phyloP scores from a whole-genome alignment of 2,888 invertebrate genomes.

The Dryocosmus kuriphilus region DNA sequence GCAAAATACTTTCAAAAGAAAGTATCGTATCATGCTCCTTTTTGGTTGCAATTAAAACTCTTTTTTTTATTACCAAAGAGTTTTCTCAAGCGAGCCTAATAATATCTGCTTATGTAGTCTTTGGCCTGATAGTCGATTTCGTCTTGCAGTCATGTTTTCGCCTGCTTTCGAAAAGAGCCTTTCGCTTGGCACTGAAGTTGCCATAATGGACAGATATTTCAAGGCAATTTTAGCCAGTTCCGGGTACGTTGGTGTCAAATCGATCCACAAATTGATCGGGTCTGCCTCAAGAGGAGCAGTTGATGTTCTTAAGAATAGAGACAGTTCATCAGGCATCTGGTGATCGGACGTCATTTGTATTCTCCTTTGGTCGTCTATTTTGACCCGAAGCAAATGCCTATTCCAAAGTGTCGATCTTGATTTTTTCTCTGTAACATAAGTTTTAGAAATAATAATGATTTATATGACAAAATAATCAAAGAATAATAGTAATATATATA shows the following conservation, averaged over 20 bases:
- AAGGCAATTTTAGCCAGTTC: background rate
- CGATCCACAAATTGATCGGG: too few relatives aligned
- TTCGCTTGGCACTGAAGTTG: background rate
- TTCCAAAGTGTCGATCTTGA: too few relatives aligned
- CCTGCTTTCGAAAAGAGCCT: background rate
- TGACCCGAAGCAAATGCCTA: too few relatives aligned
- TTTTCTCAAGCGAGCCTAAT: background rate
- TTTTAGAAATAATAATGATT: too few relatives aligned
- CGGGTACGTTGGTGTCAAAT: background rate
- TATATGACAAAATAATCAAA: too few relatives aligned
- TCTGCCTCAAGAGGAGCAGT: too few relatives aligned
- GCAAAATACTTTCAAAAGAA: background rate
- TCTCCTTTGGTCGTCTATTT: too few relatives aligned
- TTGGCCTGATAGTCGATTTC: background rate
- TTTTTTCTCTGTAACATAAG: too few relatives aligned
- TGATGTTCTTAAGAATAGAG: too few relatives aligned
- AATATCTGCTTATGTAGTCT: background rate
- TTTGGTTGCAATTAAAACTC: background rate
- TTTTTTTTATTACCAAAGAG: background rate
- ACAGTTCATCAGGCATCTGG: background rate
- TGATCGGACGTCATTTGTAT: too few relatives aligned
- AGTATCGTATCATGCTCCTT: background rate
- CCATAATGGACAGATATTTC: too few relatives aligned
- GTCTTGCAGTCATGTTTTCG: background rate
- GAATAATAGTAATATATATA: too few relatives aligned